These are phyloP conservation scores for Lysandra bellargus DNA, from an alignment of 2,888 invertebrate species.

Conservation along the genomic window DNA sequence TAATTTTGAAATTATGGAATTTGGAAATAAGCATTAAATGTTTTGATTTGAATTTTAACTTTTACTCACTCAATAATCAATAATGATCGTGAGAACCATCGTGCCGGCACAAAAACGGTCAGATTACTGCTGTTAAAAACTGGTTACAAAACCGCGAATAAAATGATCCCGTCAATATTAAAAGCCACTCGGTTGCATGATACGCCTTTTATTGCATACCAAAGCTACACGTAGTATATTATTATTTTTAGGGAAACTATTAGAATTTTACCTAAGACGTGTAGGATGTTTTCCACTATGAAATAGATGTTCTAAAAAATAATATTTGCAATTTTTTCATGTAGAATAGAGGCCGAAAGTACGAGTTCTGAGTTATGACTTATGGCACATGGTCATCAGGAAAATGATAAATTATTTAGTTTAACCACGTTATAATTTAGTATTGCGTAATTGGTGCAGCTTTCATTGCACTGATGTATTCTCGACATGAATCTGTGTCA, in stretches of 20 bases:
- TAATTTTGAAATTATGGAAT: not conserved
- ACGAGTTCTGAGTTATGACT: too few relatives aligned
- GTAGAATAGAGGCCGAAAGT: too few relatives aligned
- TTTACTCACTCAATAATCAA: not conserved
- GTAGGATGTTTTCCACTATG: too few relatives aligned
- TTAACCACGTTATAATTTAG: not conserved
- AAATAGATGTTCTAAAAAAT: too few relatives aligned
- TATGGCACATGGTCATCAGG: too few relatives aligned
- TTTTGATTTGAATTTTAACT: not conserved
- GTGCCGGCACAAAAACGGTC: constrained; percentile 2
- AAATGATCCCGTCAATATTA: constrained; percentile 8
- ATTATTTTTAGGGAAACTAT: too few relatives aligned
- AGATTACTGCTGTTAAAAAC: constrained; percentile 10
- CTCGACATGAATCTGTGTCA: not conserved
- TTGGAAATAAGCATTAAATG: not conserved
- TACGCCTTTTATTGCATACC: not conserved
- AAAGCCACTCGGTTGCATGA: not conserved
- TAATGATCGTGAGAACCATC: constrained; percentile 15
- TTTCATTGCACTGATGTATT: constrained; percentile 7
- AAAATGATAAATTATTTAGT: not conserved
- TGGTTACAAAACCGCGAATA: constrained; percentile 13
- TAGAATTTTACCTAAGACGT: too few relatives aligned
- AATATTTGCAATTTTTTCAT: too few relatives aligned
- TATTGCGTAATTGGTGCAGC: not conserved
- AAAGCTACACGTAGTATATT: not conserved